Conservation (phyloP, 2,797 vertebrate genomes). For the Stomatorhinus walkeri region DNA sequence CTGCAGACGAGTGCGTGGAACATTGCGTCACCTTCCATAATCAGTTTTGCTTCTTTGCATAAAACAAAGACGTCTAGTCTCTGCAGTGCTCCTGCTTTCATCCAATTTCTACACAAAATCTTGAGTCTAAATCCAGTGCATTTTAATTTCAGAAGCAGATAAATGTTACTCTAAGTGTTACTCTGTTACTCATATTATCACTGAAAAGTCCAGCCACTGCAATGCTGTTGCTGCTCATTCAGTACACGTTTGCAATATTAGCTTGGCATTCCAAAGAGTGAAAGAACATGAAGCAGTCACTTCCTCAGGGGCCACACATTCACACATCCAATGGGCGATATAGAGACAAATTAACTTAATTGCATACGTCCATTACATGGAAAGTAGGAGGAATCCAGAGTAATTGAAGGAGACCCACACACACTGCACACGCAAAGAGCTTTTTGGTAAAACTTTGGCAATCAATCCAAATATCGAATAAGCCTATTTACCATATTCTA, state of each 20-base stretch:
- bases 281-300: not conserved
- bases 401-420: not conserved
- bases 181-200: not conserved
- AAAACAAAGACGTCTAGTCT: not conserved
- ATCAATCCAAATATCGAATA: not conserved
- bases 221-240: not conserved
- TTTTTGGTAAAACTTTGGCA: not conserved
- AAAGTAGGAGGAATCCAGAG: not conserved
- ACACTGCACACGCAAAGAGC: not conserved
- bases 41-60: not conserved
- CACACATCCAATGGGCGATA: not conserved
- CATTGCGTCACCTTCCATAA: not conserved
- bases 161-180: not conserved
- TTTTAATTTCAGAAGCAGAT: not conserved
- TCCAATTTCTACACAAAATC: not conserved
- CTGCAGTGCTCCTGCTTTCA: not conserved
- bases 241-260: not conserved
- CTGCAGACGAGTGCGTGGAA: conserved; percentile 33
- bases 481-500: not conserved
- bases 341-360: not conserved
- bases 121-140: not conserved
- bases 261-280: not conserved
- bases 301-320: not conserved
- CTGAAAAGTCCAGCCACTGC: not conserved
- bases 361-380: not conserved